A percentile compares a stretch with the other conserved stretches of the same genome.
phyloP scores from a whole-genome alignment of 2,113 vertebrate species.

The Larimichthys crocea region DNA sequence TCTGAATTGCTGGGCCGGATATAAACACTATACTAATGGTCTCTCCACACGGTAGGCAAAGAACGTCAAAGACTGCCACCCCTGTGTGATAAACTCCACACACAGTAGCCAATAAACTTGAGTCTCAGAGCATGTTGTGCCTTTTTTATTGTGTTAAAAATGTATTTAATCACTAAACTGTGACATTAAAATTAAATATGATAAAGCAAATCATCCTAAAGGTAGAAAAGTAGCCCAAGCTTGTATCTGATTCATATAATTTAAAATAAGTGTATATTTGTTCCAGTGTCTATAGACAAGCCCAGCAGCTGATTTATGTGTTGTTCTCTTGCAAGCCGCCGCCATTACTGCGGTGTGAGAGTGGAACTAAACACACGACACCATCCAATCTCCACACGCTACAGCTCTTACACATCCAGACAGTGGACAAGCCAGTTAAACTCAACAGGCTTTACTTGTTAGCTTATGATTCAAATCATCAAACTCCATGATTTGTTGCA shows the following conservation, averaged over 20 bases:
- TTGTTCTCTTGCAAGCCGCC: no score
- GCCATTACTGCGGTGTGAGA: no score
- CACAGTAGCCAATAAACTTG: not conserved
- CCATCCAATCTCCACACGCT: no score
- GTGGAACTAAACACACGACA: no score
- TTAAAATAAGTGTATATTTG: not conserved
- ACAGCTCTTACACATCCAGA: not conserved
- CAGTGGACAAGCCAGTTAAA: not conserved
- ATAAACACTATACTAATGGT: conserved; percentile 56
- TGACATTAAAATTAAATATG: not conserved
- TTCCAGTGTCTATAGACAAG: no score
- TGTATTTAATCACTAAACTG: not conserved
- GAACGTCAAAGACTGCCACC: conserved; percentile 3
- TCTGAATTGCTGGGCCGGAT: conserved; percentile 36
- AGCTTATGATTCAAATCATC: no score
- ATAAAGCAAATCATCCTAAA: not conserved
- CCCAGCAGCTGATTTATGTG: not conserved
- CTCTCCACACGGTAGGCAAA: conserved; percentile 30
- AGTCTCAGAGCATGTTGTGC: not conserved
- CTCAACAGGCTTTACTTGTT: no score
- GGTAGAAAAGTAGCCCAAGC: not conserved
- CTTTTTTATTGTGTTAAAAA: not conserved
- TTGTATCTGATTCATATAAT: not conserved
- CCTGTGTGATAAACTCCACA: not conserved
- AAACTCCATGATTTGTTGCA: no score